A percentile compares a stretch with the other conserved stretches of the same genome.
Conservation (phyloP, 2,113 vertebrate species). For the Apteryx mantelli region DNA sequence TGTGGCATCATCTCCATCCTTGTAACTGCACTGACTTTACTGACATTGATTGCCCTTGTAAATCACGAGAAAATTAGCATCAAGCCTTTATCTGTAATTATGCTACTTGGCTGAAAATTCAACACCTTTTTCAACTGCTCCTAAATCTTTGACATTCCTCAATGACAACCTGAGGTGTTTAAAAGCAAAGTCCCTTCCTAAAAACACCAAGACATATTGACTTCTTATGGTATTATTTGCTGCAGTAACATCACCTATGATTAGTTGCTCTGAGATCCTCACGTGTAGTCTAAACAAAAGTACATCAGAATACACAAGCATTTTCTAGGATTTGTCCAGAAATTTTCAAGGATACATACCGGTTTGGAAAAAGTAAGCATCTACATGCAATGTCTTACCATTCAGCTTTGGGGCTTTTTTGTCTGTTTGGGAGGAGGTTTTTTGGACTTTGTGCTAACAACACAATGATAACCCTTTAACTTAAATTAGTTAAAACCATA, state of each 20-base stretch:
- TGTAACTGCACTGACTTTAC: background rate
- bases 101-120: background rate
- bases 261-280: background rate
- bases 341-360: background rate
- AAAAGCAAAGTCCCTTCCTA: background rate
- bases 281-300: background rate
- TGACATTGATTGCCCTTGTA: background rate
- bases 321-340: background rate
- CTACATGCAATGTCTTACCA: background rate
- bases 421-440: background rate
- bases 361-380: background rate
- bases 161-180: background rate
- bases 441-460: background rate
- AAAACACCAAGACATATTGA: background rate
- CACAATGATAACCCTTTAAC: background rate
- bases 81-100: background rate
- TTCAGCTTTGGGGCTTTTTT: background rate
- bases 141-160: background rate
- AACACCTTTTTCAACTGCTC: background rate
- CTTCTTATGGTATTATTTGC: background rate
- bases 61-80: background rate
- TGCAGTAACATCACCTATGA: background rate
- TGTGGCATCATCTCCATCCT: background rate
- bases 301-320: background rate
- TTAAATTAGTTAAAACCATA: background rate